phyloP scores from a whole-genome alignment of 2,113 vertebrate species.

The Cynoglossus semilaevis region DNA sequence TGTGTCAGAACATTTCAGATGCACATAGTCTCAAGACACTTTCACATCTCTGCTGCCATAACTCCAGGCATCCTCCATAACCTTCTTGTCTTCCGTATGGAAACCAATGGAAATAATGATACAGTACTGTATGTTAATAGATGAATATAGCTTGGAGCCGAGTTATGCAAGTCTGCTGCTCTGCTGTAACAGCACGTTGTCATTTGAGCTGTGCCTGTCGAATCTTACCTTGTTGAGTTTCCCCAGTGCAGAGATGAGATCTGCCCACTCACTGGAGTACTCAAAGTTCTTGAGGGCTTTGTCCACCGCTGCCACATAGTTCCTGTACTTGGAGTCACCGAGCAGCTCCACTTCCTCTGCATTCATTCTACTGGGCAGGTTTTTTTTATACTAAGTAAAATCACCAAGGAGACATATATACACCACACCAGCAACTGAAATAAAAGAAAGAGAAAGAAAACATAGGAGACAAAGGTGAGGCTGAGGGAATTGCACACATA shows the following conservation, averaged over 20 bases:
- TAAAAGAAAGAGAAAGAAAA: neutral
- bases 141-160: too few relatives aligned
- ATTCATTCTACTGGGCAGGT: constrained; percentile 91
- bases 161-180: too few relatives aligned
- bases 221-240: constrained; percentile 94
- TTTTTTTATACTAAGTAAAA: constrained; percentile 77
- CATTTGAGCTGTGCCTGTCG: neutral
- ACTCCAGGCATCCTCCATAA: too few relatives aligned
- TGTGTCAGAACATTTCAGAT: too few relatives aligned
- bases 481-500: neutral
- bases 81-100: too few relatives aligned
- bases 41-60: too few relatives aligned
- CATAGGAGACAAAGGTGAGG: neutral
- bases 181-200: neutral
- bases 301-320: constrained; percentile 97
- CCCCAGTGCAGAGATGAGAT: constrained; percentile 96
- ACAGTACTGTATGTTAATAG: too few relatives aligned
- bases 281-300: constrained; percentile 99
- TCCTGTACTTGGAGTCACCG: constrained; percentile 97
- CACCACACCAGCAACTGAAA: constrained; percentile 81
- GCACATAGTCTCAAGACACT: too few relatives aligned
- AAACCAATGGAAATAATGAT: too few relatives aligned
- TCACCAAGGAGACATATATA: constrained; percentile 77
- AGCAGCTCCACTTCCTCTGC: constrained; percentile 96
- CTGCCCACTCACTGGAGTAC: constrained; percentile 99